Conservation (phyloP, 2,888 invertebrate genomes). For the Neoascia interrupta region DNA sequence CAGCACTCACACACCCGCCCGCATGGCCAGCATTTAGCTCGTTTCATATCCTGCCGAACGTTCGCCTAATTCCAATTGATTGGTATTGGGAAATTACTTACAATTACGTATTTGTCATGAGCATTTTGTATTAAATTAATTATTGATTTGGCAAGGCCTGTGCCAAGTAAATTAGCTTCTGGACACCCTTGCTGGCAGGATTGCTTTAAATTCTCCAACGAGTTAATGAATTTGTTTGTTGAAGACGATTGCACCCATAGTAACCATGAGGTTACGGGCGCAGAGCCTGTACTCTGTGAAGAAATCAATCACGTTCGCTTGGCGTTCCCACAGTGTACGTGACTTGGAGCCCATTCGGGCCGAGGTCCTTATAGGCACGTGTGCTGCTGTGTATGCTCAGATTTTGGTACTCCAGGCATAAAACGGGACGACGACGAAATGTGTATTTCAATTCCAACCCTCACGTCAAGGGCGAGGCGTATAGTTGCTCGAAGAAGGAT, state of each 20-base stretch:
- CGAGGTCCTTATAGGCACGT: constrained; percentile 31
- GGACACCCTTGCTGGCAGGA: background rate
- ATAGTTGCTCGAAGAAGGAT: constrained; percentile 53
- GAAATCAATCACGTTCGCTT: constrained; percentile 64
- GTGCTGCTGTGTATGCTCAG: background rate
- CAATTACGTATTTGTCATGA: constrained; percentile 50
- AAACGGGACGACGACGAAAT: background rate
- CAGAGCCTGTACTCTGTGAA: constrained; percentile 25
- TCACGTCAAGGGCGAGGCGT: constrained; percentile 21
- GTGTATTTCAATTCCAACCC: background rate
- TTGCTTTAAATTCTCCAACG: constrained; percentile 15
- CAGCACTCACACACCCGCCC: background rate
- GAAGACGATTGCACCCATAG: background rate
- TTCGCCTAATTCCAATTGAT: constrained; percentile 60
- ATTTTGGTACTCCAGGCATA: background rate
- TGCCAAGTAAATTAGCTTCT: constrained; percentile 30
- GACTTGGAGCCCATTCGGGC: constrained; percentile 44
- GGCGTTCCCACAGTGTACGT: constrained; percentile 55
- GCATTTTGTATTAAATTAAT: constrained; percentile 56
- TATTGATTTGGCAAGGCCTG: constrained; percentile 36
- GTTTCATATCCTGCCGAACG: constrained; percentile 27
- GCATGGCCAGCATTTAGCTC: background rate
- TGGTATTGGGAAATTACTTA: constrained; percentile 64
- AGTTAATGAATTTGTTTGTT: constrained; percentile 30
- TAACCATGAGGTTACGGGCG: constrained; percentile 4